Evolutionary conservation across 2,888 invertebrate genomes (phyloP).

Genomic region (Pandemis heparana): DNA sequence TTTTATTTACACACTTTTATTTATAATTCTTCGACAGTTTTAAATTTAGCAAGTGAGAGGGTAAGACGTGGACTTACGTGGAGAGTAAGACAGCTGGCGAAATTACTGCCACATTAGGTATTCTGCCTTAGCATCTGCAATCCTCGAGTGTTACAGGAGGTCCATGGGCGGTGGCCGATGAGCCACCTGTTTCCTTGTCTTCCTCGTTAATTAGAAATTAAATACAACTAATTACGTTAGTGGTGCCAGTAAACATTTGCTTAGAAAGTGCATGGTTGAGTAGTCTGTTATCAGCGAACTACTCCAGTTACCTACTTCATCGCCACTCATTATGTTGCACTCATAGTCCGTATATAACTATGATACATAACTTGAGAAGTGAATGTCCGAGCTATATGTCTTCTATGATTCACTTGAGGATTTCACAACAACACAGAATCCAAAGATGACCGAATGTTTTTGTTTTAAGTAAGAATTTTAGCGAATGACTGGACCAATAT

Average conservation of each 20-base stretch:
- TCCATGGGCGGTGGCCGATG: too few species aligned
- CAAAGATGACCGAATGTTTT: not conserved
- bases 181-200: too few species aligned
- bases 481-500: not conserved
- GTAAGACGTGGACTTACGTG: too few species aligned
- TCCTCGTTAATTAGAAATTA: too few species aligned
- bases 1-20: too few species aligned
- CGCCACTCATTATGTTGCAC: constrained; percentile 22
- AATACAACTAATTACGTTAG: not conserved
- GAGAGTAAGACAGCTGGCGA: too few species aligned
- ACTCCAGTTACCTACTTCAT: constrained; percentile 33
- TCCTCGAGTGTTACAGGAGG: too few species aligned
- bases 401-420: constrained; percentile 3
- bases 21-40: too few species aligned
- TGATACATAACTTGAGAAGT: constrained; percentile 8
- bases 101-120: too few species aligned
- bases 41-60: too few species aligned
- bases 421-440: constrained; percentile 13
- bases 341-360: constrained; percentile 19
- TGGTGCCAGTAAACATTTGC: not conserved
- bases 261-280: constrained; percentile 12
- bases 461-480: not conserved
- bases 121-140: too few species aligned
- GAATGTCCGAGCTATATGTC: not conserved
- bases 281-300: constrained; percentile 24